phyloP scores from a whole-genome alignment of 2,113 vertebrate species.

The Hylia prasina region DNA sequence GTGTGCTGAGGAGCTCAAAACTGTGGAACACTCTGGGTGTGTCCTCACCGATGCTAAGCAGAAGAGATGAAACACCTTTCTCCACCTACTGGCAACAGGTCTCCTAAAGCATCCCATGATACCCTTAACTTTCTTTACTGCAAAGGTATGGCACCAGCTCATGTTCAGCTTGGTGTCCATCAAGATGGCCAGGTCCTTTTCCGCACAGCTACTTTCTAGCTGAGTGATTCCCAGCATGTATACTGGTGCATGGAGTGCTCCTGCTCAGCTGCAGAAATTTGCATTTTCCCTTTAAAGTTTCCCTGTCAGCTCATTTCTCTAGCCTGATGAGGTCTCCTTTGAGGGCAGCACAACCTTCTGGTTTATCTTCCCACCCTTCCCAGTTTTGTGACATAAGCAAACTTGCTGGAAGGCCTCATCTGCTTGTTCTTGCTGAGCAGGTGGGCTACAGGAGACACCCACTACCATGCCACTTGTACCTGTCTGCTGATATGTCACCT shows the following conservation, averaged over 20 bases:
- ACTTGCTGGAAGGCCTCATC: not conserved
- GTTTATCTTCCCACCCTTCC: not conserved
- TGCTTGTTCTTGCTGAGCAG: not conserved
- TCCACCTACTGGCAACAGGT: rapidly evolving
- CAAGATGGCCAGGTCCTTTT: not conserved
- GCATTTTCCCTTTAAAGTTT: not conserved
- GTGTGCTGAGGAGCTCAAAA: not conserved
- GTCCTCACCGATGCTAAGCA: not conserved
- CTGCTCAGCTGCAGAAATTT: not conserved
- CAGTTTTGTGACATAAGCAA: not conserved
- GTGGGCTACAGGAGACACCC: not conserved
- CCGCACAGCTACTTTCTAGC: not conserved
- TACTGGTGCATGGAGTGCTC: not conserved
- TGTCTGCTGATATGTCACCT: not conserved
- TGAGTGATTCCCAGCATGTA: not conserved
- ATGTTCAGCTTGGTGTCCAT: not conserved
- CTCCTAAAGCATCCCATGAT: not conserved
- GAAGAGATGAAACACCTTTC: not conserved
- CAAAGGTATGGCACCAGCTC: not conserved
- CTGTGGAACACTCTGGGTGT: not conserved
- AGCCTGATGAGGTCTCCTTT: not conserved
- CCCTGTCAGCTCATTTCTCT: not conserved
- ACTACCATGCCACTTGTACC: not conserved
- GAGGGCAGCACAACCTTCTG: not conserved
- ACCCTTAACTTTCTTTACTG: not conserved